Evolutionary conservation across 2,113 vertebrate species (phyloP).

Genomic region (Heptranchias perlo): DNA sequence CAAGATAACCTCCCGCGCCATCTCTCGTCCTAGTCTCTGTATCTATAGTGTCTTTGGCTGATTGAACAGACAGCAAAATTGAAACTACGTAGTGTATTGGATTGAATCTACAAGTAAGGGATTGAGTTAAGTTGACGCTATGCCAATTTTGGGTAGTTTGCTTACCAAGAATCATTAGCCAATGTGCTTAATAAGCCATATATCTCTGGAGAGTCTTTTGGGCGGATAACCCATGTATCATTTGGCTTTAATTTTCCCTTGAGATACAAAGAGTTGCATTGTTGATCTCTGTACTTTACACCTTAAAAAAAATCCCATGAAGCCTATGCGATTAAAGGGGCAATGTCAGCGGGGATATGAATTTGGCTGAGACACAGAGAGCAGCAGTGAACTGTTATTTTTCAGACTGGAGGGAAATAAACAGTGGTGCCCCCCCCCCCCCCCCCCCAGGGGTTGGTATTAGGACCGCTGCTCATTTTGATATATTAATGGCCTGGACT

Average conservation of each 20-base stretch:
- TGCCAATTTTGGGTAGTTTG: background rate
- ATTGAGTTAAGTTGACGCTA: background rate
- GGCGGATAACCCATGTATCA: background rate
- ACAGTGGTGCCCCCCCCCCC: background rate
- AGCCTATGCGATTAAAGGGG: background rate
- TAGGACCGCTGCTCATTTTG: background rate
- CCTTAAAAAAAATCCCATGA: background rate
- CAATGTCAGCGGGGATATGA: background rate
- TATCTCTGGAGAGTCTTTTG: conserved; percentile 3
- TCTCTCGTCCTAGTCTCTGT: background rate
- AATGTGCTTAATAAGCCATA: background rate
- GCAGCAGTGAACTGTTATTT: background rate
- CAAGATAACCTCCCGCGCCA: background rate
- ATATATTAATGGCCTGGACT: background rate
- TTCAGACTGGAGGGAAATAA: background rate
- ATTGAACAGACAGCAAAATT: background rate
- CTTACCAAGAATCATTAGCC: background rate
- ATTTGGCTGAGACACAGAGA: background rate
- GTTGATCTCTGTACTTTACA: background rate
- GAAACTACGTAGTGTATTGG: background rate
- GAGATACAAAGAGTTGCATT: background rate
- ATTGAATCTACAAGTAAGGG: background rate
- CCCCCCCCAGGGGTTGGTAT: background rate
- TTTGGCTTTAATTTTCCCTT: background rate
- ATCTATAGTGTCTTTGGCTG: background rate